phyloP scores from a whole-genome alignment of 35 echinoderm and acorn worm species.

The Heliocidaris tuberculata region DNA sequence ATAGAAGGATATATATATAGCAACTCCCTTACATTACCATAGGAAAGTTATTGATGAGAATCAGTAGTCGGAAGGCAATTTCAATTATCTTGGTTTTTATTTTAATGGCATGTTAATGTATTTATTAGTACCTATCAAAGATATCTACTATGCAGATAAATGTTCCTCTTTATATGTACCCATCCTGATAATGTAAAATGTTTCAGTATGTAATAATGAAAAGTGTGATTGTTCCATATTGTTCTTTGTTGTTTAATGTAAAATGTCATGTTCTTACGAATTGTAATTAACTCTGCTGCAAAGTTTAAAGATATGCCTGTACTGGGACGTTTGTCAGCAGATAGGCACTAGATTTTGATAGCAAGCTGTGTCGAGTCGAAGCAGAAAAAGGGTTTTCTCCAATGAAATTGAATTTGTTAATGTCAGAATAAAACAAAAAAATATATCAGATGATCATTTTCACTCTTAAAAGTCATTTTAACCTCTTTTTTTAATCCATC shows the following conservation, averaged over 20 bases:
- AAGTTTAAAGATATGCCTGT: not conserved
- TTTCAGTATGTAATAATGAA: not conserved
- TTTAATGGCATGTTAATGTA: not conserved
- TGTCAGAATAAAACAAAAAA: no score
- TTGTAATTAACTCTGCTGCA: not conserved
- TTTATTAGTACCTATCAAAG: not conserved
- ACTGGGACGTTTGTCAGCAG: no score
- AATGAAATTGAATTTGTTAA: no score
- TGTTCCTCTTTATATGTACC: not conserved
- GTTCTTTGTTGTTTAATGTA: not conserved
- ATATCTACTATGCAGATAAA: not conserved
- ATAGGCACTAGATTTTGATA: no score
- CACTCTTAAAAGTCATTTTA: no score
- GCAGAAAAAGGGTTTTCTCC: no score
- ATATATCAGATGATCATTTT: no score
- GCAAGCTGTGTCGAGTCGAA: no score
- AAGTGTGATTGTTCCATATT: not conserved
- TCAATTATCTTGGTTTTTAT: not conserved
- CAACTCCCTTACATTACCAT: no score
- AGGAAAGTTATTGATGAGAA: no score
- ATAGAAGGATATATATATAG: no score
- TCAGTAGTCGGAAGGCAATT: not conserved
- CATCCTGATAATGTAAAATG: not conserved
- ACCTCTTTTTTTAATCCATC: no score
- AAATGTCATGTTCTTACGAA: not conserved